Base-by-base conservation (phyloP, 2,113 vertebrate species). In the Zosterops hypoxanthus region DNA sequence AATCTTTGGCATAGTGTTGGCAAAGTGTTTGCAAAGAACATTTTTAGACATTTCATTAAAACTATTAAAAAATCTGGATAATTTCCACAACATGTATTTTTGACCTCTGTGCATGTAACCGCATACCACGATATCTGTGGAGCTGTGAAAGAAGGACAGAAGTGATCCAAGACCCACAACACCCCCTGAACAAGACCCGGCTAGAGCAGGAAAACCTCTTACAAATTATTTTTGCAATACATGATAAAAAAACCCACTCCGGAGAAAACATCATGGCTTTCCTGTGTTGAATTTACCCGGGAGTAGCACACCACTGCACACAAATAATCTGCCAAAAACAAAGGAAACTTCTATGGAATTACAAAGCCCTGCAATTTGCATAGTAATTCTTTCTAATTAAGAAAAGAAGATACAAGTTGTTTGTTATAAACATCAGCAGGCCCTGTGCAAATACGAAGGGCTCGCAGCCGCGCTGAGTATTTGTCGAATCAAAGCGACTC, bases 361-460 rank as follows among this genome's bases (percentile, higher is more conserved):
- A 97, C 96, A 97, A 95, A 98, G 97, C 77, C 63, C 91, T 2
- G 89, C 94, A 94, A 98, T 98, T 97, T 98, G 95, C 97, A 97
- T 97, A 96, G 96, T 93, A 97, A 98, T 98, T 97, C 93, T 94
- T 92, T 92, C 94, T 98, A 98, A 98, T 98, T 98, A 98, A 96
- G 95, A 96, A 97, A 97, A 97, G 94, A 97, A 98, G 97, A 97
- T 97, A 93, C 79, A 97, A 97, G 92, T 95, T 98, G 98, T 98
- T 98, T 98, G 97, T 98, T 97, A 97, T 95, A 98, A 98, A 98
- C 97, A 98, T 96, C 96, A 97, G 97, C 96, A 96, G 96, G 95
- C 94, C 96, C 94, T 96, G 86, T 94, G 95, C 97, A 98, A 98
- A 98, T 97, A 98, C 50, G 41, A 61, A 87, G 87, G 92, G 95